Evolutionary conservation across 2,888 invertebrate species (phyloP), one percentile per base, ranked within the genome.

Genomic region (Stenichneumon culpator): DNA sequence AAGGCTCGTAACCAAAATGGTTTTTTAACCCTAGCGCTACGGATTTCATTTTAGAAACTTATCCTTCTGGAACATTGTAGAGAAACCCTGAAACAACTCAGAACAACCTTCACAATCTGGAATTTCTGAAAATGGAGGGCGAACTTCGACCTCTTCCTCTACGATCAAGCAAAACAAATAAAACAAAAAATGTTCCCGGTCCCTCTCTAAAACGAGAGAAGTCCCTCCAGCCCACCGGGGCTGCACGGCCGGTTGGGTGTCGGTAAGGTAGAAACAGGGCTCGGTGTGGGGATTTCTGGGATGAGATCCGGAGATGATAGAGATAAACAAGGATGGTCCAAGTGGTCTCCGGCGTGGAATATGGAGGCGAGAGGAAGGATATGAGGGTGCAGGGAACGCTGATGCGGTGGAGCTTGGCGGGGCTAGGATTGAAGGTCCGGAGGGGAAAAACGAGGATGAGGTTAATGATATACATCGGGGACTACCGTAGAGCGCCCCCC

Each of bases 381-480:
- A 54, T 9, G 19, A 22, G 52, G 19, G 9, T 54, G 22, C 65
- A 65, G 79, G 72, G 50, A 79, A 79, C 75, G 75, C 69, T 79
- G 54, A 72, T 79, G 74, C 69, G 70, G 86, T 70, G 83, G 74
- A 69, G 80, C 44, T 39, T 50, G 60, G 60, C 74, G 50, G 9
- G 54, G 65, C 28, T 47, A 69, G 50, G 80, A 54, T 54, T 54
- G 54, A 22, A 7, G 54, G 54, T 22, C 7, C 54, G 22, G 36
- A 28, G 60, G 22, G 52, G 19, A 92, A 92, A 92, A 92, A 92
- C 90, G 91, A 92, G 92, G 92, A 92, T 91, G 90, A 92, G 92
- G 92, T 93, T 92, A 93, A 93, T 93, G 92, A 93, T 93, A 92
- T 92, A 92, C 93, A 92, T 87, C 88, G 89, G 89, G 89, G 50